A percentile compares a stretch with the other conserved stretches of the same genome.
phyloP scores from a whole-genome alignment of 2,113 vertebrate species.

The Leucosticte australis region DNA sequence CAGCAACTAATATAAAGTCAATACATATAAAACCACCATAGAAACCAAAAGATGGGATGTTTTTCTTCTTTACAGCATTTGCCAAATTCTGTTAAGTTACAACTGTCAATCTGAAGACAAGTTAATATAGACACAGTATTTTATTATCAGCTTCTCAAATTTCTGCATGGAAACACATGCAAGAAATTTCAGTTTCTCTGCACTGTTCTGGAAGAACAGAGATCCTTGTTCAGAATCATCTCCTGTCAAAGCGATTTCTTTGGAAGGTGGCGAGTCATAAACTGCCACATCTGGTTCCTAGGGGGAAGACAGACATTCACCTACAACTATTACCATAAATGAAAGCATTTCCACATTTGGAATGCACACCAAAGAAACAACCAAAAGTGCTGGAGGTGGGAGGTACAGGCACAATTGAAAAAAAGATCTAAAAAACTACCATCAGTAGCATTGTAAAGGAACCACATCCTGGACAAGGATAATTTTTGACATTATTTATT shows the following conservation, averaged over 20 bases:
- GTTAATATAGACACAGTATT: not conserved
- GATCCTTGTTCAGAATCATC: not conserved
- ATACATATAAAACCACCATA: not conserved
- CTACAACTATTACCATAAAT: not conserved
- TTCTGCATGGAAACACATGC: not conserved
- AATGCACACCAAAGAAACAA: not conserved
- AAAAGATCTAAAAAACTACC: not conserved
- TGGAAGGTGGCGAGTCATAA: not conserved
- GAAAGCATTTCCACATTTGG: not conserved
- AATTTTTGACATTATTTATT: not conserved
- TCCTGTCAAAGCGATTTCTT: not conserved
- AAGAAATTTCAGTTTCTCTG: not conserved
- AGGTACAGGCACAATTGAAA: not conserved
- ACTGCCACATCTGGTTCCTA: not conserved
- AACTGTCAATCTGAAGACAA: not conserved
- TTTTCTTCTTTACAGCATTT: not conserved
- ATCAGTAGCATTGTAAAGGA: not conserved
- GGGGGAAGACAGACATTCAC: not conserved
- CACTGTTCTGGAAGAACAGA: not conserved
- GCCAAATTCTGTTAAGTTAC: not conserved
- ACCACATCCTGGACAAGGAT: not conserved
- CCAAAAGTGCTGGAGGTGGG: not conserved
- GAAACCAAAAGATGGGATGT: not conserved
- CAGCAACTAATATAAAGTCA: not conserved
- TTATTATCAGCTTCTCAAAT: not conserved